phyloP scores from a whole-genome alignment of 2,113 vertebrate species.

The Cyprinodon tularosa region DNA sequence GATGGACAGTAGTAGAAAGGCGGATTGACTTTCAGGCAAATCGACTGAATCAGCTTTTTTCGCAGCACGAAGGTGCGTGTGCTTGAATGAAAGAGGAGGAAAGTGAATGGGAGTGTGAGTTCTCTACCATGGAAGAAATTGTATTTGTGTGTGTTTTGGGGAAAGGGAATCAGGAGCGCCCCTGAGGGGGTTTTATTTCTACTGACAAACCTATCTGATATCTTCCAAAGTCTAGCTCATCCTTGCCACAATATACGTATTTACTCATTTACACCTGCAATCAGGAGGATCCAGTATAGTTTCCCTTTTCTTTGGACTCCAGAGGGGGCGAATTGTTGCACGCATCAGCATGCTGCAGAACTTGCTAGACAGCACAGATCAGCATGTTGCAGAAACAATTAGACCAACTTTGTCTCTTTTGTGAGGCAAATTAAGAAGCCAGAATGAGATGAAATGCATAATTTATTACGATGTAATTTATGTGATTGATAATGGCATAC shows the following conservation, averaged over 20 bases:
- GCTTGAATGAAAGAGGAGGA: constrained; percentile 35
- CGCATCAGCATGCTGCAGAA: constrained; percentile 75
- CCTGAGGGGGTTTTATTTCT: constrained; percentile 66
- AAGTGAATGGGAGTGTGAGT: constrained; percentile 48
- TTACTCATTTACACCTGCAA: constrained; percentile 36
- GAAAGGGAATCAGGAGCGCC: constrained; percentile 51
- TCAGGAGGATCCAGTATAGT: constrained; percentile 52
- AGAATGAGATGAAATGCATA: constrained; percentile 30
- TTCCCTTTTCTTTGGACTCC: constrained; percentile 65
- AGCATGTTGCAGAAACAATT: constrained; percentile 72
- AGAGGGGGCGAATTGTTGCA: constrained; percentile 62
- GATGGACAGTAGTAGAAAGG: constrained; percentile 59
- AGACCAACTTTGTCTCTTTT: constrained; percentile 57
- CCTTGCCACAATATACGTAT: constrained; percentile 53
- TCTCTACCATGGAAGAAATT: constrained; percentile 35
- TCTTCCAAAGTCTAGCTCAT: constrained; percentile 66
- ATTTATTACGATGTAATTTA: constrained; percentile 25
- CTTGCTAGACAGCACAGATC: constrained; percentile 70
- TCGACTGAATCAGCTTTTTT: constrained; percentile 68
- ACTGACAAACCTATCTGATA: constrained; percentile 68
- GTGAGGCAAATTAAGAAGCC: constrained; percentile 40
- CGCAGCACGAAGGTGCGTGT: constrained; percentile 36
- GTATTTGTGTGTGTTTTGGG: constrained; percentile 37
- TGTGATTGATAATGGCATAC: neutral
- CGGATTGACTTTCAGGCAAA: constrained; percentile 75